Percentiles rank a stretch among this genome's conserved stretches.
Conservation (phyloP, 2,113 vertebrate species). For the Sceloporus undulatus region DNA sequence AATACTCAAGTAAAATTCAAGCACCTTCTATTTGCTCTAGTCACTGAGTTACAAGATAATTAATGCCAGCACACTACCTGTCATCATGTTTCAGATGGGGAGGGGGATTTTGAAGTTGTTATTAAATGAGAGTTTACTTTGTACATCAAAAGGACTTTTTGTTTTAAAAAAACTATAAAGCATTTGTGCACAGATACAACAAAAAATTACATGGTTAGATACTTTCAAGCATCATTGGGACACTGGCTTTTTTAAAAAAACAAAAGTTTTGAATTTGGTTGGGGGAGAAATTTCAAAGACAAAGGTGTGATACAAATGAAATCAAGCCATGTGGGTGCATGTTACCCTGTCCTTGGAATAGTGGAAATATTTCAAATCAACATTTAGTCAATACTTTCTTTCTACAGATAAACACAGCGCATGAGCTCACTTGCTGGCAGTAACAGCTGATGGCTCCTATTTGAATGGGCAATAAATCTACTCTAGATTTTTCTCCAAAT, state of each 20-base stretch:
- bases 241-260: no score
- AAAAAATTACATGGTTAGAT: background rate
- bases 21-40: background rate
- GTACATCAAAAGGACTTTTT: background rate
- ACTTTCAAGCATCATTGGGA: background rate
- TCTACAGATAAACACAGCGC: no score
- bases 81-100: background rate
- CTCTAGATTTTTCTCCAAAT: no score
- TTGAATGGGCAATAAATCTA: no score
- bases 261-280: no score
- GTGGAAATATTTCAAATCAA: no score
- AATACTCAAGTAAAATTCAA: constrained; percentile 13
- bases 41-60: constrained; percentile 34
- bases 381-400: no score
- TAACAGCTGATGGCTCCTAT: no score
- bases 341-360: no score
- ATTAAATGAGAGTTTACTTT: background rate
- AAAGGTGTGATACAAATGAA: no score
- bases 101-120: constrained; percentile 13
- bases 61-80: background rate
- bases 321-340: no score
- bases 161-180: background rate
- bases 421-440: no score
- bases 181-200: background rate
- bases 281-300: background rate